phyloP scores from a whole-genome alignment of 2,888 invertebrate species.

The Chouioia cunea region DNA sequence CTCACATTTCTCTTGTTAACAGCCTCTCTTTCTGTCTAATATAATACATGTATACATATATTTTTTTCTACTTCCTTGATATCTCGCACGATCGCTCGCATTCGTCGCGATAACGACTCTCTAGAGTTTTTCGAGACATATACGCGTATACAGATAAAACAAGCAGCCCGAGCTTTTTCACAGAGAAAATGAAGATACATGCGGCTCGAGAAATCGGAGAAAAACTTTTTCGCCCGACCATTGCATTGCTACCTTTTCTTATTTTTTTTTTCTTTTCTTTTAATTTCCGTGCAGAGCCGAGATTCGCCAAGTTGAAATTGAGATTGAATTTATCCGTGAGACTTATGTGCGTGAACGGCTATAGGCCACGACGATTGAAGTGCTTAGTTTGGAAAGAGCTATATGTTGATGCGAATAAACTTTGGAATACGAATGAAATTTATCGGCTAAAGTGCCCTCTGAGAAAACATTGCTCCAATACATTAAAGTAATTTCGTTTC shows the following conservation, averaged over 20 bases:
- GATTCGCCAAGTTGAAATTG: constrained; percentile 38
- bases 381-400: not conserved
- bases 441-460: not conserved
- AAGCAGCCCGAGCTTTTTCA: too few relatives aligned
- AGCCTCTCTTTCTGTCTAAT: too few relatives aligned
- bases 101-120: constrained; percentile 4
- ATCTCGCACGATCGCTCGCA: too few relatives aligned
- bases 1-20: too few relatives aligned
- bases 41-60: too few relatives aligned
- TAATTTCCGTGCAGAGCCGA: constrained; percentile 17
- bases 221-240: constrained; percentile 1
- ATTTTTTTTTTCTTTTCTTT: constrained; percentile 12
- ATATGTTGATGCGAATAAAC: not conserved
- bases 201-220: constrained; percentile 10
- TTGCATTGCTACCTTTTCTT: not conserved
- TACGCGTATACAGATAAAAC: too few relatives aligned
- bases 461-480: not conserved
- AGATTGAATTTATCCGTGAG: constrained; percentile 37
- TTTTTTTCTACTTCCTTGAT: too few relatives aligned
- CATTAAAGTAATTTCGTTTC: not conserved
- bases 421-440: constrained; percentile 10
- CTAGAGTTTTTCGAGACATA: not conserved
- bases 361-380: not conserved
- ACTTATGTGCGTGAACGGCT: too few relatives aligned
- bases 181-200: constrained; percentile 19